Base-by-base conservation (phyloP, 1,140 invertebrate genomes). In the Drosophila repletoides region DNA sequence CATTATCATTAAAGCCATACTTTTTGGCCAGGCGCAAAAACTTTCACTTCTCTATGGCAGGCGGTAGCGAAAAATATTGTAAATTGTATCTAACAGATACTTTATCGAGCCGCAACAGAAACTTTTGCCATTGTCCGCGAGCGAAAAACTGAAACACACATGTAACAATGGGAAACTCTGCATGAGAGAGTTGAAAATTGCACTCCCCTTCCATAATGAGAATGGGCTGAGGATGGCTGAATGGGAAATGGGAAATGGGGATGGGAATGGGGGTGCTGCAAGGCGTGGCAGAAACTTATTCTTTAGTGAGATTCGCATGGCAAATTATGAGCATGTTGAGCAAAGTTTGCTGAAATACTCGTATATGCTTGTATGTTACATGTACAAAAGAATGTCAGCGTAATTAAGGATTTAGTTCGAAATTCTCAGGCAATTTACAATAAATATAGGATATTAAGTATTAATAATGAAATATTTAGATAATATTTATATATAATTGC, bases 11-110 rank as follows among this genome's bases (percentile, higher is more conserved):
- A 83, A 83, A 83, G 77, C 69, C 64, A 83, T 84, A 77, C 77
- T 80, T 75, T 81, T 79, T 72, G 67, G 60, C 72, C 40, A 55
- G 52, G 45, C 53, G 10, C n/a, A 66, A 49, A 72, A 76, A 81
- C 76, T 81, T 81, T 81, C 76, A 65, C 77, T 76, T 46, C 52
- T 46, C 24, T 29, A 24, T 22, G 72, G 31, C 41, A 52, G 31
- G 9, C 29, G 40, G 31, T 48, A 38, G 41, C 68, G 49, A 53
- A 60, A 80, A 72, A 66, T 77, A 83, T 84, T 84, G 79, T 84
- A 84, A 83, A 83, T 84, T 83, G 77, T 83, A 84, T 83, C 79
- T 72, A 83, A 84, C 79, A 83, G 77, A 84, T 83, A 84, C 77
- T 83, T 74, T 83, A 83, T 83, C 79, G 77, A 83, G 76, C 76